Conservation (phyloP, 2,888 invertebrate species). For the Microctonus aethiopoides region DNA sequence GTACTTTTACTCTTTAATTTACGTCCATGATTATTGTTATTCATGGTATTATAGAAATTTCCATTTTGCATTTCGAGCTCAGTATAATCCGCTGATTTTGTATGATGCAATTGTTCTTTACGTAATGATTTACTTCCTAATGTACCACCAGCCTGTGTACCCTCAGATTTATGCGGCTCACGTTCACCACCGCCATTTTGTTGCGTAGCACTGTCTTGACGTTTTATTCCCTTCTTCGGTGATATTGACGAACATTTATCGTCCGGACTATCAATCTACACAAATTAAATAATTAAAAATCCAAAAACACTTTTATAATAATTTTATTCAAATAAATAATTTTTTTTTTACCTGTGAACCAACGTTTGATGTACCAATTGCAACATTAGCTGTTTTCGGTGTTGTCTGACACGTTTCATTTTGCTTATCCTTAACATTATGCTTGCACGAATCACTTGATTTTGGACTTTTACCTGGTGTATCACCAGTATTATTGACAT, state of each 20-base stretch:
- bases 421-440: slow-evolving; percentile 68
- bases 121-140: slow-evolving; percentile 64
- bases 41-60: slow-evolving; percentile 64
- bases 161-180: slow-evolving; percentile 79
- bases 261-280: slow-evolving; percentile 62
- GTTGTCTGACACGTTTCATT: slow-evolving; percentile 66
- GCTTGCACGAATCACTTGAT: slow-evolving; percentile 56
- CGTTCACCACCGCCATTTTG: slow-evolving; percentile 56
- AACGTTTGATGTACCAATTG: slow-evolving; percentile 62
- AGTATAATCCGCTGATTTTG: slow-evolving; percentile 71
- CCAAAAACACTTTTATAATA: background rate
- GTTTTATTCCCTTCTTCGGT: slow-evolving; percentile 68
- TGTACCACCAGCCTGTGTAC: slow-evolving; percentile 85
- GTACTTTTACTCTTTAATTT: slow-evolving; percentile 89
- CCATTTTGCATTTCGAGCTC: slow-evolving; percentile 68
- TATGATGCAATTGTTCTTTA: slow-evolving; percentile 63
- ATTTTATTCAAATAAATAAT: background rate
- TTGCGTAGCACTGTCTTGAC: slow-evolving; percentile 66
- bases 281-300: background rate
- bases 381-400: slow-evolving; percentile 62
- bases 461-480: slow-evolving; percentile 54
- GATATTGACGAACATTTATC: slow-evolving; percentile 68
- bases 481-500: slow-evolving; percentile 70
- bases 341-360: slow-evolving; percentile 70
- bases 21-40: slow-evolving; percentile 69